Base-by-base conservation (phyloP, 2,797 vertebrate genomes). In the Ptychobarbus kaznakovi region DNA sequence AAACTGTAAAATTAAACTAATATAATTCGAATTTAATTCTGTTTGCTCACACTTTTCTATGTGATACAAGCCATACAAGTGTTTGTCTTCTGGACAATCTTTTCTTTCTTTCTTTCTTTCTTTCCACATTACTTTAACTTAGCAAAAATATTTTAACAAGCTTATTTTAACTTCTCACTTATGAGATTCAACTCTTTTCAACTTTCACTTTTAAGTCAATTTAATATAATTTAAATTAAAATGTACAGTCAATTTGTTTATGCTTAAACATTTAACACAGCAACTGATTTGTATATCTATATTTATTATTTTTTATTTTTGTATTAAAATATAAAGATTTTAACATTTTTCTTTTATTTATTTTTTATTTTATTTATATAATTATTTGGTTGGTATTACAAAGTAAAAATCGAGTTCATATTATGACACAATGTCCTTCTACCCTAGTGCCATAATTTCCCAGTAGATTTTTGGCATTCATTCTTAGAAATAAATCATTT, bases 391-490 rank as follows among this genome's bases (percentile, higher is more conserved):
- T 12, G 15, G 6, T 20, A 61, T 61, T n/a, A 61, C n/a, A 61
- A 25, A 25, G 10, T 25, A 61, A 61, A 25, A 61, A 58, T 58
- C 56, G 25, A 61, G 22, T 25, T 32, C 0, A 1, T 44, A 20
- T 79, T 72, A 28, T 20, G 13, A 46, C 49, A 25, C 40, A 65
- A 25, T 22, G n/a, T 82, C 66, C 38, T 65, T 25, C 2, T n/a
- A 35, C 2, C 35, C 6, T 51, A 56, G 35, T 42, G 20, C 4
- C n/a, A 35, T 22, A 20, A 80, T 80, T 73, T 80, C 77, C 83
- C 77, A 51, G 68, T 28, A 42, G 83, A 63, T 40, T 49, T 72
- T n/a, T 61, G 66, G 46, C 49, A 35, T 70, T 70, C 20, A 58
- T 25, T 78, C 49, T 79, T 58, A 5, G 3, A 70, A 70, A 20